Percentiles rank a stretch among this genome's conserved stretches.
Evolutionary conservation across 2,797 vertebrate species (phyloP).

Genomic region (Tenualosa thibaudeaui): DNA sequence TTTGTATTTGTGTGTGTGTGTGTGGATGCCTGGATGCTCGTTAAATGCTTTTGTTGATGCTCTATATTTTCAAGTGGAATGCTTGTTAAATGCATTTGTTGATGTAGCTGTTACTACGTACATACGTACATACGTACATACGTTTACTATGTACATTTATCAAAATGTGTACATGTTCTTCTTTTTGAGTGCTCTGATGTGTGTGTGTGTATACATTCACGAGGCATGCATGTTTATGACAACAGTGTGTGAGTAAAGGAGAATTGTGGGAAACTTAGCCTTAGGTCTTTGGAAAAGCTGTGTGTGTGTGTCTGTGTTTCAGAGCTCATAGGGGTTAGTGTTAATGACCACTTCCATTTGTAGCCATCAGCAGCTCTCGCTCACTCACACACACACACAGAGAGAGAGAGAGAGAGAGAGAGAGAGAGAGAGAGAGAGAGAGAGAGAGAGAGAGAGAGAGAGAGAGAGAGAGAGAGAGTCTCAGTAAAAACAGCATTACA

Average conservation of each 20-base stretch:
- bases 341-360: slow-evolving; percentile 6
- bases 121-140: too few relatives aligned
- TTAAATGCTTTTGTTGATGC: neutral
- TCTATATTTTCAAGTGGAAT: neutral
- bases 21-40: neutral
- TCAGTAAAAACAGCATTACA: neutral
- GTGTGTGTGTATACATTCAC: neutral
- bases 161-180: too few relatives aligned
- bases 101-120: too few relatives aligned
- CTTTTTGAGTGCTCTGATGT: too few relatives aligned
- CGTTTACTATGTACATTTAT: too few relatives aligned
- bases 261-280: neutral
- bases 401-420: neutral
- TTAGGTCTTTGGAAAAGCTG: too few relatives aligned
- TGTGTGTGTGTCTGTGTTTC: neutral
- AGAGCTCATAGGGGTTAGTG: neutral
- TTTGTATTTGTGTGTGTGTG: neutral
- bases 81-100: too few relatives aligned
- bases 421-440: neutral
- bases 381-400: neutral
- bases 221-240: too few relatives aligned
- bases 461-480: neutral
- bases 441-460: neutral
- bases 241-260: too few relatives aligned
- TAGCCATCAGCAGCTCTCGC: neutral